Evolutionary conservation across 2,113 vertebrate species (phyloP).

Genomic region (Gulo gulo): DNA sequence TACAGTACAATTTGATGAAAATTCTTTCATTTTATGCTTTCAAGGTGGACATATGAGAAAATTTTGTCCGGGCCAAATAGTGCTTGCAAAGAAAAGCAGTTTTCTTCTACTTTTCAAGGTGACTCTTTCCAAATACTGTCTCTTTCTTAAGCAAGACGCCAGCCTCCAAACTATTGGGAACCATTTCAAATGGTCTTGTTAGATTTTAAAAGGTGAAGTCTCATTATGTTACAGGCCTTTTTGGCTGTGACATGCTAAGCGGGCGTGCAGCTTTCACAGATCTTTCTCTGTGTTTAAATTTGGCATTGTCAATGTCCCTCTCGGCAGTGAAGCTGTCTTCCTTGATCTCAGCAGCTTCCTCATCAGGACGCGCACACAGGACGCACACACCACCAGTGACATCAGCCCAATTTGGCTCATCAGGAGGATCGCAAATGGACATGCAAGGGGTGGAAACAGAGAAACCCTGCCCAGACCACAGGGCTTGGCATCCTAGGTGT

Average conservation of each 20-base stretch:
- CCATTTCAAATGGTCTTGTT: slow-evolving; percentile 26
- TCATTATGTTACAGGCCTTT: slow-evolving; percentile 31
- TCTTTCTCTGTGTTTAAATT: slow-evolving; percentile 40
- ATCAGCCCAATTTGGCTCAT: not conserved
- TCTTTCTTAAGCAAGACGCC: slow-evolving; percentile 38
- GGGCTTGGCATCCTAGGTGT: not conserved
- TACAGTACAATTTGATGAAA: slow-evolving; percentile 25
- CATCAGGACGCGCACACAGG: not conserved
- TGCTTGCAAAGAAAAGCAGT: slow-evolving; percentile 5
- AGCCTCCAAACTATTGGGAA: slow-evolving; percentile 31
- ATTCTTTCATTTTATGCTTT: slow-evolving; percentile 49
- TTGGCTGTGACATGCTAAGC: slow-evolving; percentile 12
- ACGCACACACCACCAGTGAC: not conserved
- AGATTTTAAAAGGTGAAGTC: slow-evolving; percentile 53
- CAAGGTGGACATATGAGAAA: not conserved
- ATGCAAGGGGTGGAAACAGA: not conserved
- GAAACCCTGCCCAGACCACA: not conserved
- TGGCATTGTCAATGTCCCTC: slow-evolving; percentile 44
- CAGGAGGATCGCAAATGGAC: not conserved
- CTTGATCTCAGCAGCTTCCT: slow-evolving; percentile 61
- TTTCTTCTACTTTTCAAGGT: slow-evolving; percentile 58
- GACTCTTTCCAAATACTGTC: slow-evolving; percentile 14
- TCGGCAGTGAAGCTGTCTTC: slow-evolving; percentile 31
- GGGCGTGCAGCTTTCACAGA: not conserved
- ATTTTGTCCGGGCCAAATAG: slow-evolving; percentile 9